phyloP scores from a whole-genome alignment of 2,113 vertebrate genomes.

The Chaetodon auriga region DNA sequence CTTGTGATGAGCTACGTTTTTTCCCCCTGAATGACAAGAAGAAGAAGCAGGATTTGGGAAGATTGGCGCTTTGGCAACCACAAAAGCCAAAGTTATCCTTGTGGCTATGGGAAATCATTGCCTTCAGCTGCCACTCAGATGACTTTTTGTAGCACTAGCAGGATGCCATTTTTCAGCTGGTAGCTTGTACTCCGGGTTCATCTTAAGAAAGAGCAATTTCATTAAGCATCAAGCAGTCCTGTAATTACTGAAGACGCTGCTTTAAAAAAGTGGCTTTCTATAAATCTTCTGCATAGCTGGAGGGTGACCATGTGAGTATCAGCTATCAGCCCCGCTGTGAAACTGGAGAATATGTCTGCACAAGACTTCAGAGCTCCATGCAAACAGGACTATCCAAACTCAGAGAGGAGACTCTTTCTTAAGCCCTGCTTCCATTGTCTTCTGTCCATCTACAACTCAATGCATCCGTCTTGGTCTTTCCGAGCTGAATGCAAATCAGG shows the following conservation, averaged over 20 bases:
- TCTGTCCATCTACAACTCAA: not conserved
- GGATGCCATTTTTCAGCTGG: not conserved
- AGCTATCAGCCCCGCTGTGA: not conserved
- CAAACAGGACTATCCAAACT: not conserved
- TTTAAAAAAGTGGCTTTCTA: not conserved
- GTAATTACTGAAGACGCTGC: not conserved
- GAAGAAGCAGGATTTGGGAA: not conserved
- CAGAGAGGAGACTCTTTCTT: not conserved
- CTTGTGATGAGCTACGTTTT: not conserved
- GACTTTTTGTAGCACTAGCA: not conserved
- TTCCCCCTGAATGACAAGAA: constrained; percentile 2
- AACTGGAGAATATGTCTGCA: too few relatives aligned
- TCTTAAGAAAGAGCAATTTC: not conserved
- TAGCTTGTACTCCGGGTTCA: not conserved
- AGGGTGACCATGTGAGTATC: not conserved
- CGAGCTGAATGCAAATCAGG: not conserved
- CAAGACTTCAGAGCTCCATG: not conserved
- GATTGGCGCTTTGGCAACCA: constrained; percentile 34
- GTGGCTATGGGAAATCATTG: constrained; percentile 34
- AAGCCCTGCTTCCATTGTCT: not conserved
- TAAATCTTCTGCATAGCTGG: not conserved
- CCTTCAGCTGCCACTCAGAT: constrained; percentile 32
- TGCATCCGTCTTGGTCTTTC: too few relatives aligned
- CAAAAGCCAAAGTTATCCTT: constrained; percentile 44
- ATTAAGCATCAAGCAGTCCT: not conserved